Percentiles rank a stretch among this genome's conserved stretches.
These are phyloP conservation scores for Echinops telfairi DNA, from an alignment of 2,113 vertebrate species.

Conservation along the genomic window DNA sequence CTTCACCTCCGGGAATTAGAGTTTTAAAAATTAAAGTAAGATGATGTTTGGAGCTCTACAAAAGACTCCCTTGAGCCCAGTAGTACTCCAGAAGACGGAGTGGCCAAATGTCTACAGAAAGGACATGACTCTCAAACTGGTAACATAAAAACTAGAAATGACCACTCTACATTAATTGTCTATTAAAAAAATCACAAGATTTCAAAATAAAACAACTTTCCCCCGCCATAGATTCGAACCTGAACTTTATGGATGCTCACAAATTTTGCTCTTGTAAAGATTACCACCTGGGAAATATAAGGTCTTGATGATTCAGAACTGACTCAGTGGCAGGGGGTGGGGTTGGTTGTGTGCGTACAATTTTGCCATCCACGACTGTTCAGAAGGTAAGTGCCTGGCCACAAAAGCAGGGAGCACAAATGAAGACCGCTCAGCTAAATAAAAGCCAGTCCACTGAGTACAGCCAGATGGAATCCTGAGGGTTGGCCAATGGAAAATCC, in stretches of 20 bases:
- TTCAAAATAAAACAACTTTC: not conserved
- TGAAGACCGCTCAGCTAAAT: not conserved
- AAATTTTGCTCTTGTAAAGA: not conserved
- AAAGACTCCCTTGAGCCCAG: not conserved
- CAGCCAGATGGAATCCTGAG: not conserved
- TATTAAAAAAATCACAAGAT: not conserved
- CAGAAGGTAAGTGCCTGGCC: not conserved
- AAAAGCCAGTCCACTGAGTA: not conserved
- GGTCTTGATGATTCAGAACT: too few relatives aligned
- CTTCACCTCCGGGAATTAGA: not conserved
- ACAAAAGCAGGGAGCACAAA: not conserved
- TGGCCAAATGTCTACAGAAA: not conserved
- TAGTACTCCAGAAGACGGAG: not conserved
- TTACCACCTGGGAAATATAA: too few relatives aligned
- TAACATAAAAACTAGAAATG: not conserved
- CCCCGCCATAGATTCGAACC: not conserved
- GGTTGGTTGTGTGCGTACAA: not conserved
- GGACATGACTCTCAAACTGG: not conserved
- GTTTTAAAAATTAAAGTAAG: slow-evolving; percentile 30
- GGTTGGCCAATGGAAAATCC: not conserved
- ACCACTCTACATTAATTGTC: not conserved
- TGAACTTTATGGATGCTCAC: not conserved
- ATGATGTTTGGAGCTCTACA: not conserved
- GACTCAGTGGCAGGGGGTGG: too few relatives aligned
- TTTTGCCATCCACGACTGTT: not conserved